Evolutionary conservation across 2,888 invertebrate species (phyloP).

Genomic region (Ichneumoninae sp.): DNA sequence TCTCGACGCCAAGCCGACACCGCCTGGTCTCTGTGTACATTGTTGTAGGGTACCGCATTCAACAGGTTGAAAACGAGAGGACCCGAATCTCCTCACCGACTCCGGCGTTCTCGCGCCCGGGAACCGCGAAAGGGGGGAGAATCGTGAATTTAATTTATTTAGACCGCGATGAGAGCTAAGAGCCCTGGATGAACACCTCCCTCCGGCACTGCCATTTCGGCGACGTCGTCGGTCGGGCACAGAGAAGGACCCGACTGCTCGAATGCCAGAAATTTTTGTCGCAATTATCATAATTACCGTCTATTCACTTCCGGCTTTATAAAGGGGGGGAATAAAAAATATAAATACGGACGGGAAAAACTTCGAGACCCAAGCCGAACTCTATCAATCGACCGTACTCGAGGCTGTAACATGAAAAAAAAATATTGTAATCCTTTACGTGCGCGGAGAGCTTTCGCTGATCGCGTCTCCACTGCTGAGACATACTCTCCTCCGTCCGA

Average conservation of each 20-base stretch:
- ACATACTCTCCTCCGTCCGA: slow-evolving; percentile 48
- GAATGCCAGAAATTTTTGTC: background rate
- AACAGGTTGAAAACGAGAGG: slow-evolving; percentile 66
- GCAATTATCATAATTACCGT: slow-evolving; percentile 11
- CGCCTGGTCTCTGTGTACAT: slow-evolving; percentile 39
- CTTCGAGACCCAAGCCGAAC: too few relatives aligned
- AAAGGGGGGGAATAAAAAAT: background rate
- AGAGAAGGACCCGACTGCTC: background rate
- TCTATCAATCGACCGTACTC: too few relatives aligned
- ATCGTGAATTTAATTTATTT: slow-evolving; percentile 67
- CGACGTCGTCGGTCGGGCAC: background rate
- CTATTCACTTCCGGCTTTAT: slow-evolving; percentile 4
- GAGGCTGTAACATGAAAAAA: background rate
- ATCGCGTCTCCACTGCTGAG: slow-evolving; percentile 28
- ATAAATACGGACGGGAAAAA: too few relatives aligned
- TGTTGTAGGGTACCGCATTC: slow-evolving; percentile 64
- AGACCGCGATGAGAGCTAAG: slow-evolving; percentile 52
- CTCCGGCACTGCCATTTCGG: background rate
- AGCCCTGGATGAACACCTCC: slow-evolving; percentile 24
- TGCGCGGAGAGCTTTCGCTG: slow-evolving; percentile 1
- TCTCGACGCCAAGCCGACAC: slow-evolving; percentile 32
- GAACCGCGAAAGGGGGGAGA: slow-evolving; percentile 18
- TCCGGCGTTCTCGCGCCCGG: slow-evolving; percentile 33
- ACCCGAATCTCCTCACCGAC: slow-evolving; percentile 46
- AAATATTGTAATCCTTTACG: slow-evolving; percentile 28